Conservation (phyloP, 2,888 invertebrate genomes). For the Hanleya hanleyi region DNA sequence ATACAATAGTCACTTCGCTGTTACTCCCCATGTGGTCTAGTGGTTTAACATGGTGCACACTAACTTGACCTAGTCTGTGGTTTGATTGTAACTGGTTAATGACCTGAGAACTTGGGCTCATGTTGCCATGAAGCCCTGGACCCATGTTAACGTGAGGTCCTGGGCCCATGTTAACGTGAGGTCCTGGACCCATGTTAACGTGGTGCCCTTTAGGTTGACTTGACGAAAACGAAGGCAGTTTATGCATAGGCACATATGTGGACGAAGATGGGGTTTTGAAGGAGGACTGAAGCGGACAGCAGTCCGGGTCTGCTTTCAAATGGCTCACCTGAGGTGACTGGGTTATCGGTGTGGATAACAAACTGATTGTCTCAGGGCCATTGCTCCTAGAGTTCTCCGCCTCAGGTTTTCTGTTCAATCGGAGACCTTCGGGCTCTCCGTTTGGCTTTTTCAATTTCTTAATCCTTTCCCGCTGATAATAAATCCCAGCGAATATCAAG, state of each 20-base stretch:
- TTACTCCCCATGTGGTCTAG: neutral
- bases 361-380: constrained; percentile 32
- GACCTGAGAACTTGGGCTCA: neutral
- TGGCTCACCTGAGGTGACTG: neutral
- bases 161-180: too few relatives aligned
- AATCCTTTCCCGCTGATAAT: constrained; percentile 80
- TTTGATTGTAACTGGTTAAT: neutral
- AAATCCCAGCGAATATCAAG: constrained; percentile 92
- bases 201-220: constrained; percentile 2
- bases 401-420: constrained; percentile 3
- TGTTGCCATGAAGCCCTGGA: neutral
- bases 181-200: too few relatives aligned
- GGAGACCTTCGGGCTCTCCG: constrained; percentile 6
- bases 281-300: neutral
- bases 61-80: neutral
- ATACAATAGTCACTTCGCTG: neutral
- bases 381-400: constrained; percentile 11
- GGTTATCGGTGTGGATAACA: constrained; percentile 28
- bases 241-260: constrained; percentile 10
- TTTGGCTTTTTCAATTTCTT: constrained; percentile 29
- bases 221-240: constrained; percentile 2
- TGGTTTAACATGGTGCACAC: neutral
- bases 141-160: too few relatives aligned
- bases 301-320: neutral
- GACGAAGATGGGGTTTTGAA: neutral